Base-by-base conservation (phyloP, 2,113 vertebrate genomes). In the Bubo scandiacus region DNA sequence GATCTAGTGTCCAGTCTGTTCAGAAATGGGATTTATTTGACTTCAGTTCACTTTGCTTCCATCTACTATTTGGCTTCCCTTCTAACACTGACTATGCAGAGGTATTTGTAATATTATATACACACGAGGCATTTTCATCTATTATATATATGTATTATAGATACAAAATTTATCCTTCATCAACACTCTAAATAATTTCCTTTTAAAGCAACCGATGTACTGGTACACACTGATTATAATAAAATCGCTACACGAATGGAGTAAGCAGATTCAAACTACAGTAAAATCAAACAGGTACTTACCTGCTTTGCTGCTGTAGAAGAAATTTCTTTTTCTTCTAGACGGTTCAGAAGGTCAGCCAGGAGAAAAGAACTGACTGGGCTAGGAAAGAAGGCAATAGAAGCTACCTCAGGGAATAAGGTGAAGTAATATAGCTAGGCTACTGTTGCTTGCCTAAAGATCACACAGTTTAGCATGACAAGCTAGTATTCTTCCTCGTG, bases 231-330 rank as follows among this genome's bases (percentile, higher is more conserved):
- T 11, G 34, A 43, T 65, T 40, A 29, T 25, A 40, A 67, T 25
- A 40, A 67, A 90, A 40, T 17, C 6, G 13, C 10, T 20, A 34
- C 3, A 3, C 6, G 3, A 40, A 43, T 21, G 22, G 70, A 43
- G 40, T 55, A 42, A 81, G 19, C 21, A 45, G 34, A 61, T 59
- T 47, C n/a, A 65, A 42, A 90, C n/a, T 3, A 36, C 6, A 57
- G 78, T 34, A 79, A 84, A 81, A 91, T 34, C 9, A n/a, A 68
- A 86, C 78, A 55, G n/a, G 42, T 82, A 97, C 98, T 96, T 94
- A 99, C 99, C 97, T 98, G 98, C 94, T 99, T 99, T 92, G 99
- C 99, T 88, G 97, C 98, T 5, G 99, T 94, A 20, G 99, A 98
- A 57, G 99, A 99, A 97, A 99, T 98, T 12, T 82, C 92, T 92